Base-by-base conservation (phyloP, 2,797 vertebrate genomes). In the Sebastes matsubarae region DNA sequence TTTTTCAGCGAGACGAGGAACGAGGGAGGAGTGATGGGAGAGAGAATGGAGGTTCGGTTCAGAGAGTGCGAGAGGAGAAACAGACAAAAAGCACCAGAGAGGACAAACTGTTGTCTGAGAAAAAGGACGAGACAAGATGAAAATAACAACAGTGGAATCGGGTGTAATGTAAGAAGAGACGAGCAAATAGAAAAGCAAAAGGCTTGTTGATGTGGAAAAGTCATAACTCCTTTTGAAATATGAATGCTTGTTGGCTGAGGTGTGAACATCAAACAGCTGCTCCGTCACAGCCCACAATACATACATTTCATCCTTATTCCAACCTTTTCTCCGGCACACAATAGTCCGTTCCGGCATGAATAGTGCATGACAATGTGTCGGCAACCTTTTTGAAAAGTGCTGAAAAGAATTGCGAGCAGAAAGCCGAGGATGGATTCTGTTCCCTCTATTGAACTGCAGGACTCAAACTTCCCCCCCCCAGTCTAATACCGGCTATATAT, bases 251-350 rank as follows among this genome's bases (percentile, higher is more conserved):
- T 36, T 25, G 30, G 68, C 14, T 1, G 46, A 79, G 74, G 80
- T 30, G 68, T 38, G 60, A 75, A 79, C 79, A 50, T 89, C 85
- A 83, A 68, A 85, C 66, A 57, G 72, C 58, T 2, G 68, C 27
- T 2, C 4, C 58, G 71, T 72, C 71, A 58, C 77, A n/a, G 72
- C 63, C 67, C 22, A 25, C 64, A 14, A 60, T 83, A 24, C 60
- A 3, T 1, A 18, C 32, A 32, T 88, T 81, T 74, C 10, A 52
- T 22, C 25, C 66, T 42, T 5, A 25, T 50, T 71, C 77, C 73
- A 69, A 66, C 42, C 80, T 61, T 83, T 80, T 63, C 73, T 63
- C 52, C 2, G 4, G 20, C 46, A 1, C 72, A 80, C 72, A 83
- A 38, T 57, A 6, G 20, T 14, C 25, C 4, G 1, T 10, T 64